Percentiles rank a stretch among this genome's conserved stretches.
Conservation (phyloP, 2,797 vertebrate species). For the Esox masquinongy region DNA sequence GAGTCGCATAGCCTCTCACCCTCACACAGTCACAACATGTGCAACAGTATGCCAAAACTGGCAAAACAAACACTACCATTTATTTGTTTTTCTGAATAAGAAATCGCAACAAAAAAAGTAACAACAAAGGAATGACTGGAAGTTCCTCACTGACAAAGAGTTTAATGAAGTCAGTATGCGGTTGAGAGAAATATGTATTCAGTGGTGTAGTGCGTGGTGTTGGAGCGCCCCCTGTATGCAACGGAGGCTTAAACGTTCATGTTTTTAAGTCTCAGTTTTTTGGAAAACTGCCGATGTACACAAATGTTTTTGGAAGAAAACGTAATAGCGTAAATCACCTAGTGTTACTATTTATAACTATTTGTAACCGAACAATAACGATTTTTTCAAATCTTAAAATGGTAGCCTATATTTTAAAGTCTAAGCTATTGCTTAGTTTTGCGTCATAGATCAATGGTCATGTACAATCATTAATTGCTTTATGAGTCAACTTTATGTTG, state of each 20-base stretch:
- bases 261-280: slow-evolving; percentile 2
- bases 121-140: background rate
- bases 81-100: background rate
- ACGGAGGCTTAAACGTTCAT: background rate
- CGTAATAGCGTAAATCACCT: no score
- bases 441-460: background rate
- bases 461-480: background rate
- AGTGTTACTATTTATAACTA: background rate
- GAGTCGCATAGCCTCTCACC: background rate
- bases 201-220: slow-evolving; percentile 70
- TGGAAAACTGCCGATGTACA: background rate
- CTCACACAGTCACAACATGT: background rate
- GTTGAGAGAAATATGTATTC: background rate
- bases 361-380: background rate
- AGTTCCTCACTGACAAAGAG: background rate
- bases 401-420: no score
- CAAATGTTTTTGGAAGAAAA: background rate
- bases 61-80: background rate
- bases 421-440: no score
- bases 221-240: slow-evolving; percentile 86
- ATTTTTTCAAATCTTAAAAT: background rate
- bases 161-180: background rate
- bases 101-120: background rate
- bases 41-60: background rate
- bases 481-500: background rate